Conservation (phyloP, 2,888 invertebrate species). For the Anticlea derivata region DNA sequence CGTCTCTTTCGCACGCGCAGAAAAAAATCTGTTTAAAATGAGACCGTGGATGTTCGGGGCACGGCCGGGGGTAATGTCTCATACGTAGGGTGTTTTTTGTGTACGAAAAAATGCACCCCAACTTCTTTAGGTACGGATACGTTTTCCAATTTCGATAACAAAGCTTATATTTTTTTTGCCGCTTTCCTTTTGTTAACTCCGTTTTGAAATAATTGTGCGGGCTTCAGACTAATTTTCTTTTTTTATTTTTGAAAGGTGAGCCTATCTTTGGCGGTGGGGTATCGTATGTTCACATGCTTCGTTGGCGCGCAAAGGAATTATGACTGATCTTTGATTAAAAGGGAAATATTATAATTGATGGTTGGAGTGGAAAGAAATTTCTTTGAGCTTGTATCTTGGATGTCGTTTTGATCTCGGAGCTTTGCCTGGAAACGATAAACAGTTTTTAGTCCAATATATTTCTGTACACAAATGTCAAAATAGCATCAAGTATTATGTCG, state of each 20-base stretch:
- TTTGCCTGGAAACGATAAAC: background rate
- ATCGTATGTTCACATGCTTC: constrained; percentile 58
- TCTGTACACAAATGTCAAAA: too few relatives aligned
- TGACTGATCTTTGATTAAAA: constrained; percentile 47
- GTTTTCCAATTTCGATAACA: constrained; percentile 82
- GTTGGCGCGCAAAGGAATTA: constrained; percentile 44
- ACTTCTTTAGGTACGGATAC: constrained; percentile 70
- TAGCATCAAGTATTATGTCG: too few relatives aligned
- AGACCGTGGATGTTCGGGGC: constrained; percentile 70
- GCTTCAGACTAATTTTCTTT: constrained; percentile 58
- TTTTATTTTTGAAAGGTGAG: constrained; percentile 45
- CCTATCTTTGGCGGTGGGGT: constrained; percentile 50
- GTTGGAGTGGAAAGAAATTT: constrained; percentile 35
- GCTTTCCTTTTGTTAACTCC: constrained; percentile 56
- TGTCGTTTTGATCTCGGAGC: background rate
- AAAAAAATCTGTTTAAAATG: constrained; percentile 82
- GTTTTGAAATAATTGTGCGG: constrained; percentile 69
- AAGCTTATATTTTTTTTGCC: constrained; percentile 69
- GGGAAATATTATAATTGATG: constrained; percentile 52
- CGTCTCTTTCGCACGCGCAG: constrained; percentile 63
- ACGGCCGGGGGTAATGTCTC: constrained; percentile 76
- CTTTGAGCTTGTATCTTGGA: constrained; percentile 12
- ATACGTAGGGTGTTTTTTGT: constrained; percentile 77
- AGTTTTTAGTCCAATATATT: too few relatives aligned
- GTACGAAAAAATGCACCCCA: constrained; percentile 76